These are phyloP conservation scores for Sabatieria punctata DNA, from an alignment of 2,888 invertebrate genomes.

Conservation along the genomic window DNA sequence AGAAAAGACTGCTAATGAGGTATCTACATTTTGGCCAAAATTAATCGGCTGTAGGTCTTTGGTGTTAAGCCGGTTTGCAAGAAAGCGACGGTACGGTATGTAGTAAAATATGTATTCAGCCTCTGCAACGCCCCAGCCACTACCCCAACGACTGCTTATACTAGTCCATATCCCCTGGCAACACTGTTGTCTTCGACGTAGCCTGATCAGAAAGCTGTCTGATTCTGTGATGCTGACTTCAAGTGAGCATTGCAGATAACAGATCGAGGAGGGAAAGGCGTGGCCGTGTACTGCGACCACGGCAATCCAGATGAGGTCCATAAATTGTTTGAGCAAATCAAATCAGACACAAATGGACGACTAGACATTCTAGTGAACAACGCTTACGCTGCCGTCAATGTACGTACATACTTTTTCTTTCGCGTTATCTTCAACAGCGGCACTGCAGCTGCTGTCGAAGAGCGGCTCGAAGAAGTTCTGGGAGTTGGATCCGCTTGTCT, in stretches of 20 bases:
- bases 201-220: too few relatives aligned
- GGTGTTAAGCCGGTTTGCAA: too few relatives aligned
- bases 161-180: too few relatives aligned
- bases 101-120: too few relatives aligned
- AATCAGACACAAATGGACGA: slow-evolving; percentile 30
- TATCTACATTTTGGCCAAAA: too few relatives aligned
- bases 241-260: slow-evolving; percentile 20
- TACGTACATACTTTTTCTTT: too few relatives aligned
- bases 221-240: neutral
- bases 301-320: slow-evolving; percentile 30
- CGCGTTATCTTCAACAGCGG: too few relatives aligned
- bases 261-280: slow-evolving; percentile 30
- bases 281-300: slow-evolving; percentile 35
- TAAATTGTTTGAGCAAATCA: slow-evolving; percentile 31
- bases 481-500: slow-evolving; percentile 31
- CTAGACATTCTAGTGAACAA: slow-evolving; percentile 38
- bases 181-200: too few relatives aligned
- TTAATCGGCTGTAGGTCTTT: too few relatives aligned
- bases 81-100: too few relatives aligned
- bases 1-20: slow-evolving; percentile 20
- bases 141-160: too few relatives aligned
- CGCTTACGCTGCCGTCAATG: slow-evolving; percentile 32
- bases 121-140: too few relatives aligned
- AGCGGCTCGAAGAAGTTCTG: slow-evolving; percentile 33
- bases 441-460: slow-evolving; percentile 30